Conservation (phyloP, 35 echinoderm and acorn worm genomes). For the Chiridota heheva region DNA sequence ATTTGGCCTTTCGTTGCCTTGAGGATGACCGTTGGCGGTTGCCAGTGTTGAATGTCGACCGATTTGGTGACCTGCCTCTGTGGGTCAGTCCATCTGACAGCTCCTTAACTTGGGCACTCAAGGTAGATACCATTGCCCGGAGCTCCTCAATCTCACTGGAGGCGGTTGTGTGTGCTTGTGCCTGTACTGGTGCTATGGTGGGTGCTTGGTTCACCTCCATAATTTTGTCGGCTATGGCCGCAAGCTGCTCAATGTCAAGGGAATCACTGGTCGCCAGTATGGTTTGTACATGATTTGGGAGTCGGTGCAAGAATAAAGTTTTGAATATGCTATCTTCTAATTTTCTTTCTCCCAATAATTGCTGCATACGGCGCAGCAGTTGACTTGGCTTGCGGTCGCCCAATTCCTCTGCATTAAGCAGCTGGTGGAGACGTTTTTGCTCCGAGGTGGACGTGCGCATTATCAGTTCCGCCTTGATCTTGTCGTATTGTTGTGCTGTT, state of each 20-base stretch:
- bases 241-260: conserved; percentile 21
- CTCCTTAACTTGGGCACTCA: not conserved
- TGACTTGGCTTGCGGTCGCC: conserved; percentile 54
- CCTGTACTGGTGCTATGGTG: not conserved
- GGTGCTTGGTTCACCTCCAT: not conserved
- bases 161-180: not conserved
- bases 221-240: conserved; percentile 8
- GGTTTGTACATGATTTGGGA: conserved; percentile 50
- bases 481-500: not conserved
- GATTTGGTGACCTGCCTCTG: not conserved
- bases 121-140: not conserved
- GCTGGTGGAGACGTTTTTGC: conserved; percentile 40
- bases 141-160: not conserved
- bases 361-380: conserved; percentile 45
- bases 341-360: conserved; percentile 33
- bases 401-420: conserved; percentile 44
- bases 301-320: conserved; percentile 47
- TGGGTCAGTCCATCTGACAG: no score
- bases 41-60: not conserved
- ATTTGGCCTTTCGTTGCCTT: not conserved
- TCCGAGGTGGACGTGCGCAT: conserved; percentile 36
- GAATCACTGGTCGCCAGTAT: no score
- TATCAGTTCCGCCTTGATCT: conserved; percentile 34
- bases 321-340: conserved; percentile 48
- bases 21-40: not conserved